phyloP scores from a whole-genome alignment of 2,113 vertebrate genomes.

The Neolamprologus sp. region DNA sequence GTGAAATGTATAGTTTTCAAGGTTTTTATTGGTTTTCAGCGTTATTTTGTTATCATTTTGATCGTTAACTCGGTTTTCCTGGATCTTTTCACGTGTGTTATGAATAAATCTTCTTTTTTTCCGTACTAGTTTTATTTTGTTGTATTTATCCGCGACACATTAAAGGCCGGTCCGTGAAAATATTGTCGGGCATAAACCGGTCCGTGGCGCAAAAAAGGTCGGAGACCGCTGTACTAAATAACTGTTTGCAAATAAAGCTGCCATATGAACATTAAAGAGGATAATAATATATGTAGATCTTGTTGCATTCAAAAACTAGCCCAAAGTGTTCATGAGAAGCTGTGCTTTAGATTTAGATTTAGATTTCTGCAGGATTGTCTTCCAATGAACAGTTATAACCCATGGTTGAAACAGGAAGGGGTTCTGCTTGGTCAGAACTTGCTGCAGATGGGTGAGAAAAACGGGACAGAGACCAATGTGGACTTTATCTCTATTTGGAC shows the following conservation, averaged over 20 bases:
- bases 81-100: too few species aligned
- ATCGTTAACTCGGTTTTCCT: accelerated
- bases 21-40: too few species aligned
- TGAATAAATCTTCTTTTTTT: too few species aligned
- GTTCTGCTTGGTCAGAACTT: accelerated
- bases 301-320: not conserved
- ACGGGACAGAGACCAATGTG: accelerated
- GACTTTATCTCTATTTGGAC: not conserved
- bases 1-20: accelerated
- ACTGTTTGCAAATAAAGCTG: not conserved
- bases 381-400: not conserved
- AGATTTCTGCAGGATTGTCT: not conserved
- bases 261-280: not conserved
- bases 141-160: accelerated
- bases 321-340: not conserved
- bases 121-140: too few species aligned
- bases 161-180: too few species aligned
- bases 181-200: too few species aligned
- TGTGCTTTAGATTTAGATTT: not conserved
- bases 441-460: accelerated
- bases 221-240: not conserved
- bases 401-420: not conserved
- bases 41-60: accelerated
- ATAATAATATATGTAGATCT: not conserved
- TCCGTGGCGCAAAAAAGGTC: too few species aligned